Evolutionary conservation across 2,797 vertebrate species (phyloP).

Genomic region (Mycteria americana): DNA sequence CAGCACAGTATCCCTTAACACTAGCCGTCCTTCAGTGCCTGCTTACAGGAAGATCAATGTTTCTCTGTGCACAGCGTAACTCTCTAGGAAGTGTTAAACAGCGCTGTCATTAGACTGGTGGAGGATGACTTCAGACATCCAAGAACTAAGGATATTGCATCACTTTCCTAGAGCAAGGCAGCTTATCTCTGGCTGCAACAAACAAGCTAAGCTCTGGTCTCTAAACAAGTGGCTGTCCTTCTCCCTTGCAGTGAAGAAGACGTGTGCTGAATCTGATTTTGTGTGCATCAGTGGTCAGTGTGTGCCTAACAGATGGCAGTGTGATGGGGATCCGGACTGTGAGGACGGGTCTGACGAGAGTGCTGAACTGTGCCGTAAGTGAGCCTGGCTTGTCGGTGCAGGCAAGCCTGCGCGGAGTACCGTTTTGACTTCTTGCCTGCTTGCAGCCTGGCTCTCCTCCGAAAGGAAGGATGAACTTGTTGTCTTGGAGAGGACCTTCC

Average conservation of each 20-base stretch:
- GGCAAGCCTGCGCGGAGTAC: not conserved
- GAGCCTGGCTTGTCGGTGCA: not conserved
- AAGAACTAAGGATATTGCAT: not conserved
- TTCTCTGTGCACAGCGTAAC: not conserved
- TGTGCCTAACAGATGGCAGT: constrained; percentile 93
- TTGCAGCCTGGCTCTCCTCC: not conserved
- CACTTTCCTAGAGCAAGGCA: not conserved
- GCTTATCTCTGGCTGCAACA: not conserved
- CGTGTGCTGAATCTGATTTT: constrained; percentile 87
- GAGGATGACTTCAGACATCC: rapidly evolving
- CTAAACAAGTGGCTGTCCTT: not conserved
- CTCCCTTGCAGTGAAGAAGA: constrained; percentile 85
- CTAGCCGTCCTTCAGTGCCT: not conserved
- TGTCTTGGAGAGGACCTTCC: not conserved
- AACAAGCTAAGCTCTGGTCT: not conserved
- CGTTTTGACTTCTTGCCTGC: not conserved
- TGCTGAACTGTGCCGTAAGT: constrained; percentile 92
- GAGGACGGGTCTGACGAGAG: constrained; percentile 94
- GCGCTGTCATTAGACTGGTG: not conserved
- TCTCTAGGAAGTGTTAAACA: not conserved
- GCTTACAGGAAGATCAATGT: not conserved
- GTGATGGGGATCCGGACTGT: constrained; percentile 95
- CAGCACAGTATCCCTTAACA: not conserved
- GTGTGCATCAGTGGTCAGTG: constrained; percentile 94
- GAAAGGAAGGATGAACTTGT: not conserved